These are phyloP conservation scores for Solenopsis fugax DNA, from an alignment of 1,140 invertebrate species.

Conservation along the genomic window DNA sequence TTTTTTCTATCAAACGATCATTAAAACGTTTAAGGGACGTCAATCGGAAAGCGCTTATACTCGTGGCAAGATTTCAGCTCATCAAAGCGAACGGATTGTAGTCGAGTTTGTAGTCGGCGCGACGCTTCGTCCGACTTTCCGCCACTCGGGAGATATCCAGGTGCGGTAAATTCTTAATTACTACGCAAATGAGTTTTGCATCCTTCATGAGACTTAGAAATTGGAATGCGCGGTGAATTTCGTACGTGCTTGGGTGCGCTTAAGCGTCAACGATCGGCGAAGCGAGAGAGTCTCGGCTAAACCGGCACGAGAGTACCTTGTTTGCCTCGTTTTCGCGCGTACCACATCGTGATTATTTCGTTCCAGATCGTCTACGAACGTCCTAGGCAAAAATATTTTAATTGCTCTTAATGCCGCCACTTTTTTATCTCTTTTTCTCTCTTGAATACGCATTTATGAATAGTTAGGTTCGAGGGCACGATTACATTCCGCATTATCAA, in stretches of 20 bases:
- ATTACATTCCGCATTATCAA: background rate
- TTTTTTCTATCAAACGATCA: constrained; percentile 19
- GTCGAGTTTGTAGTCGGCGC: constrained; percentile 6
- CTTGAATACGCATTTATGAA: background rate
- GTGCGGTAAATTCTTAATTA: constrained; percentile 71
- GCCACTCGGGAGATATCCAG: constrained; percentile 55
- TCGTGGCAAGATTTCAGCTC: constrained; percentile 12
- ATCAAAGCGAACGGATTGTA: constrained; percentile 23
- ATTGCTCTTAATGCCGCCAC: background rate
- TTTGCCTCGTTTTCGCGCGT: constrained; percentile 23
- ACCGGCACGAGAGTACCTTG: background rate
- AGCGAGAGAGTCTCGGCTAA: constrained; percentile 43
- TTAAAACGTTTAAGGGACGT: background rate
- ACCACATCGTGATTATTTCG: constrained; percentile 29
- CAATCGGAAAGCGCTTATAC: constrained; percentile 37
- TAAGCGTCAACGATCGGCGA: constrained; percentile 50
- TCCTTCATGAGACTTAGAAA: constrained; percentile 73
- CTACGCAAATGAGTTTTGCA: constrained; percentile 76
- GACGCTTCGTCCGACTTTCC: constrained; percentile 54
- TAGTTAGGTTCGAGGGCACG: background rate
- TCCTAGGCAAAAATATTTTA: constrained; percentile 29
- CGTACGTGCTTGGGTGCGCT: constrained; percentile 40
- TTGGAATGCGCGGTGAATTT: constrained; percentile 63
- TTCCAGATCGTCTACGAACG: constrained; percentile 13
- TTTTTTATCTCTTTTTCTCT: background rate